These are phyloP conservation scores for Acipenser oxyrinchus DNA, from an alignment of 2,797 vertebrate genomes.

Conservation along the genomic window DNA sequence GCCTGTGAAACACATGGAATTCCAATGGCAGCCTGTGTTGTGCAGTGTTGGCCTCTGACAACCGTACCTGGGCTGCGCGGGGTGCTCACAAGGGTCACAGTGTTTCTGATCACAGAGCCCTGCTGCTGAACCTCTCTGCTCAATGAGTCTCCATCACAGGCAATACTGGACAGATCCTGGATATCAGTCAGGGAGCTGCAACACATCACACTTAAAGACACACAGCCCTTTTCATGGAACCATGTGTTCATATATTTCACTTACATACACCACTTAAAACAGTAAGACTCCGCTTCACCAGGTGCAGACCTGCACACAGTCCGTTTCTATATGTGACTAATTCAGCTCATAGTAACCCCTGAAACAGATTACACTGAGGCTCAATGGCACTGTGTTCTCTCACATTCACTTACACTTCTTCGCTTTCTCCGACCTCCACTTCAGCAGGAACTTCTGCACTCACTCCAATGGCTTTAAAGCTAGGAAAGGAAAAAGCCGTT, in stretches of 20 bases:
- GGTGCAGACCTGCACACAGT: background rate
- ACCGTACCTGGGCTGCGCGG: conserved; percentile 33
- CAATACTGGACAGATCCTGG: conserved; percentile 45
- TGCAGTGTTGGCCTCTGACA: background rate
- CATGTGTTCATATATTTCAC: background rate
- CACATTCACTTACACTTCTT: too few relatives aligned
- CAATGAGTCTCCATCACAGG: conserved; percentile 20
- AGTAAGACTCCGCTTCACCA: background rate
- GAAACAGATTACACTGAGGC: background rate
- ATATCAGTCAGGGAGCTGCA: conserved; percentile 24
- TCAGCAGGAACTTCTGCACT: too few relatives aligned
- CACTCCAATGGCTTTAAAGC: too few relatives aligned
- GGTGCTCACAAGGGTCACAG: conserved; percentile 38
- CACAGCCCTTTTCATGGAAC: background rate
- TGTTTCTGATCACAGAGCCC: conserved; percentile 11
- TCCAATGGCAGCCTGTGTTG: background rate
- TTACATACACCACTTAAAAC: background rate
- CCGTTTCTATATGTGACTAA: background rate
- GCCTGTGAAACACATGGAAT: background rate
- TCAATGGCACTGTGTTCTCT: too few relatives aligned
- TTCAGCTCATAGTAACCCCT: background rate
- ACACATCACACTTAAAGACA: background rate
- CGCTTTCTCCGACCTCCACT: too few relatives aligned
- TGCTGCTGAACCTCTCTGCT: background rate
- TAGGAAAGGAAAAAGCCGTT: too few relatives aligned